Conservation (phyloP, 2,113 vertebrate species). For the Heterotis niloticus region DNA sequence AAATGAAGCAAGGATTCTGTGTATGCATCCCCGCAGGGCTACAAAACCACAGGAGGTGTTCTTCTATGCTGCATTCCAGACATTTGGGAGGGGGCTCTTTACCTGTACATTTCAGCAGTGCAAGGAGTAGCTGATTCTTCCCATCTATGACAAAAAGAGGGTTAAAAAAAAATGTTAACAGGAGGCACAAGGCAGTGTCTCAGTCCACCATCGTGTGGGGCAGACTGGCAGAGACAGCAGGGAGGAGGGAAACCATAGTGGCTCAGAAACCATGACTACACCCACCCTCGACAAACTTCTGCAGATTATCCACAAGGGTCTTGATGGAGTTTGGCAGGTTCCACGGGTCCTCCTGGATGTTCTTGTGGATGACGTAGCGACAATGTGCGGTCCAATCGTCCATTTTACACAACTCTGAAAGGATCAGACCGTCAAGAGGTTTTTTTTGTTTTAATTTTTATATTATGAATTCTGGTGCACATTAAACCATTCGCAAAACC, state of each 20-base stretch:
- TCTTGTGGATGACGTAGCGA: slow-evolving; percentile 82
- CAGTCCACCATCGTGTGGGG: no score
- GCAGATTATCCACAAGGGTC: slow-evolving; percentile 86
- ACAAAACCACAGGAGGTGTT: no score
- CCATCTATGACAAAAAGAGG: slow-evolving; percentile 73
- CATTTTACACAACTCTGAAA: slow-evolving; percentile 86
- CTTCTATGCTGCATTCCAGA: no score
- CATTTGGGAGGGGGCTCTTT: slow-evolving; percentile 35
- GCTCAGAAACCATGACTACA: not conserved
- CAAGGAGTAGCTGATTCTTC: slow-evolving; percentile 93
- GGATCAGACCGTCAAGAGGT: not conserved
- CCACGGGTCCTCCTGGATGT: slow-evolving; percentile 97
- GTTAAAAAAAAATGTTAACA: slow-evolving; percentile 30
- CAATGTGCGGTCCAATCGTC: slow-evolving; percentile 83
- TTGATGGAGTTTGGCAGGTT: slow-evolving; percentile 90
- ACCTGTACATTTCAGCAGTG: slow-evolving; percentile 96
- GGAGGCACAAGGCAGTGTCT: not conserved
- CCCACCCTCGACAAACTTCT: slow-evolving; percentile 91
- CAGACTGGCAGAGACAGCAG: no score
- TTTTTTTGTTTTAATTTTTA: not conserved
- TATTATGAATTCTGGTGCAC: not conserved
- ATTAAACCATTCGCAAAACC: not conserved
- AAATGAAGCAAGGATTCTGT: no score
- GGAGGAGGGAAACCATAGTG: not conserved
- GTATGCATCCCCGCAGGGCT: no score